Evolutionary conservation across 1,140 invertebrate genomes (phyloP), one percentile per base, ranked within the genome.

Genomic region (Melitaea cinxia): DNA sequence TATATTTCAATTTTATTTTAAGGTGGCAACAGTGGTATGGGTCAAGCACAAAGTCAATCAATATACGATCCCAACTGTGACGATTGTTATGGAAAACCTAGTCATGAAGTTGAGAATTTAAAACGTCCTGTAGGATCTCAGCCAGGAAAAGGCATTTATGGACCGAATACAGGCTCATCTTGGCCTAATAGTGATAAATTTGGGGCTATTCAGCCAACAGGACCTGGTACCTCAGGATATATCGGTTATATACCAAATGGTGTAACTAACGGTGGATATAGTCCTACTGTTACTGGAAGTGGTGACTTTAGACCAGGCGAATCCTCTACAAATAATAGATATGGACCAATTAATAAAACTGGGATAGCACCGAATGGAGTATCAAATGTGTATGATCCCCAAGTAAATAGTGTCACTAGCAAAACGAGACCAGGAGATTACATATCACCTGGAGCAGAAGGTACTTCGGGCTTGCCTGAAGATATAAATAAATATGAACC

Each of bases 11-110:
- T n/a, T n/a, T n/a, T n/a, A n/a, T 28, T 82, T 88, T 68, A 55
- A 95, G 94, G 92, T 91, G 94, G 94, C 17, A 93, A 84, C 23
- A 94, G 93, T 79, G 95, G 95, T 59, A 96, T 96, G 94, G 95
- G 95, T 1, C 95, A 96, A 91, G 95, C 95, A 0, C 95, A 96
- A 89, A 96, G 95, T 91, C 94, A 94, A 79, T 92, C 93, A 33
- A 90, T 92, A 42, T 91, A 91, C 23, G 92, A 93, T 54, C 91
- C 92, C 35, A 92, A 83, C 59, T 91, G 88, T 50, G 92, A 92
- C 26, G 91, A 90, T 47, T 91, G 81, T 76, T 70, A 77, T 33
- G 79, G 78, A 23, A 72, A 71, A n/a, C 17, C 62, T 17, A 73
- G 73, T 14, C 39, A 62, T 6, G 81, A 70, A 26, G 73, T 53